Evolutionary conservation across 2,888 invertebrate genomes (phyloP), one percentile per base, ranked within the genome.

Genomic region (Dorcus hopei): DNA sequence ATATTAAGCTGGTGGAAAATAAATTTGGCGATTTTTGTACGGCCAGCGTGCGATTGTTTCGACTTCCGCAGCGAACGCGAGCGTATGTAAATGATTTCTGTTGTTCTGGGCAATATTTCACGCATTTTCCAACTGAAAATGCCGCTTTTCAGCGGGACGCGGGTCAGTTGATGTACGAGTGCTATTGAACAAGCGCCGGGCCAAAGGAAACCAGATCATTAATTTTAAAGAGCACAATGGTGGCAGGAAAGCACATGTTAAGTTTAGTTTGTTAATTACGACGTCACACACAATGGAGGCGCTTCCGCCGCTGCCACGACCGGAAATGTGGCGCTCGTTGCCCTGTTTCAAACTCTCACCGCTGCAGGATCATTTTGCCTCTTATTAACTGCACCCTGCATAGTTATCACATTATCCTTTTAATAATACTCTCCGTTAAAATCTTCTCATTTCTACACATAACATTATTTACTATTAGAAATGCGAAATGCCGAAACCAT

Each of bases 241-340:
- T 69, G 73, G 72, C 80, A 80, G 80, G 80, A 80, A 80, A 80
- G 79, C 80, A 80, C 80, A 80, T 80, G 80, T 80, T 80, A 79
- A 79, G 79, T 80, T 80, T 80, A 80, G 79, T 79, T 79, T 77
- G 78, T 79, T 80, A 79, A 80, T 80, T 79, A 79, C 75, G 77
- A 75, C 77, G 75, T 76, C 76, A 73, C 72, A 72, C 73, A 78
- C 78, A 79, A 78, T 78, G 77, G 77, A 68, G 69, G 67, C 69
- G 71, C 74, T 75, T 77, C 77, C 76, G 75, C 70, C 68, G 67
- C 68, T 68, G 68, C 71, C 71, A 67, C 67, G 68, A 67, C 72
- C 77, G 77, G 77, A 77, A 77, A 76, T 75, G 74, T 74, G 74
- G 65, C 59, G 68, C 68, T 74, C 71, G 70, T 65, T 68, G 71